Conservation (phyloP, 1,140 invertebrate genomes). For the Brachionus rubens region DNA sequence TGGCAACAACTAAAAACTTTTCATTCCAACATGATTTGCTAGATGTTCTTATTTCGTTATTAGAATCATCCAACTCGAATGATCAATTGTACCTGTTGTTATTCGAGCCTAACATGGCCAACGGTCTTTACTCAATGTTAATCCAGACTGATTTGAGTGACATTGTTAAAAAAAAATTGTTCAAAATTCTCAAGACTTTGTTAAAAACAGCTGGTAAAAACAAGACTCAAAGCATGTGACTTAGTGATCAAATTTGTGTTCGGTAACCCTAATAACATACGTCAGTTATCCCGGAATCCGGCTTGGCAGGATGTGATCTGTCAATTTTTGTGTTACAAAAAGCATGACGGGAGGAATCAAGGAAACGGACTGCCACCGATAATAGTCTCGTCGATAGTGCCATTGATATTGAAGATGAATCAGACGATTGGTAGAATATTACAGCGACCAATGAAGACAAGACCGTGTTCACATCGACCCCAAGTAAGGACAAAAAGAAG, state of each 20-base stretch:
- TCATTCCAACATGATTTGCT: slow-evolving; percentile 60
- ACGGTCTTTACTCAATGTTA: slow-evolving; percentile 66
- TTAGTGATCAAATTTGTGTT: background rate
- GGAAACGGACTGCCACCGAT: background rate
- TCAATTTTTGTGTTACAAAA: background rate
- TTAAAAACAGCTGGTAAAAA: slow-evolving; percentile 55
- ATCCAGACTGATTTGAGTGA: slow-evolving; percentile 63
- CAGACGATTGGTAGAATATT: background rate
- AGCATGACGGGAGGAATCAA: background rate
- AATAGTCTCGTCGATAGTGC: background rate
- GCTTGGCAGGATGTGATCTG: slow-evolving; percentile 30
- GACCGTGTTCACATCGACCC: slow-evolving; percentile 7
- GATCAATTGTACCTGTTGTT: slow-evolving; percentile 67
- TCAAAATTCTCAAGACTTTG: slow-evolving; percentile 63
- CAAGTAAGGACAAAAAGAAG: background rate
- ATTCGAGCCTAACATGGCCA: slow-evolving; percentile 66
- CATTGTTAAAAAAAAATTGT: slow-evolving; percentile 64
- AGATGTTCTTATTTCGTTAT: slow-evolving; percentile 64
- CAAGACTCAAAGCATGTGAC: background rate
- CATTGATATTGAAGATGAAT: background rate
- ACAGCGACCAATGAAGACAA: background rate
- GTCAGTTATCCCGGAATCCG: background rate
- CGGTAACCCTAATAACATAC: background rate
- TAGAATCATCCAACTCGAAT: slow-evolving; percentile 62
- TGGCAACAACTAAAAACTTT: background rate